phyloP scores from a whole-genome alignment of 2,797 vertebrate genomes.

The Nothura maculosa region DNA sequence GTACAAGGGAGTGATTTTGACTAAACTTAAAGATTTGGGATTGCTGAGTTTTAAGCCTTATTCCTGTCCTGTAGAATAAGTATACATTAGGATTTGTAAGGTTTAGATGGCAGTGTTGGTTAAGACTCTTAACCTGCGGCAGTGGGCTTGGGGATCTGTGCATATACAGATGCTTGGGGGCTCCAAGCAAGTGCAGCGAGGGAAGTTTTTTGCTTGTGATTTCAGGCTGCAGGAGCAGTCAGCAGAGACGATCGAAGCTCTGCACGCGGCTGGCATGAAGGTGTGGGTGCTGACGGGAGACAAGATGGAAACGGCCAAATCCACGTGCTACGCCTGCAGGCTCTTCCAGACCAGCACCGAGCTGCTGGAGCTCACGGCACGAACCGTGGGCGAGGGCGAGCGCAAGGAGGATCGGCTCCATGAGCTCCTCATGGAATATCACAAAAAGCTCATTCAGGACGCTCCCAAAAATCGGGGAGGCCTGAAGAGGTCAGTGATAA shows the following conservation, averaged over 20 bases:
- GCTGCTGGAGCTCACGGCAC: constrained; percentile 92
- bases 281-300: constrained; percentile 98
- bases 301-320: constrained; percentile 98
- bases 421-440: constrained; percentile 92
- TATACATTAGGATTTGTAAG: not conserved
- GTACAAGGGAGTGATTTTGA: not conserved
- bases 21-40: not conserved
- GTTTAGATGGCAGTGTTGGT: not conserved
- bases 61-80: not conserved
- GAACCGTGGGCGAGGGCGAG: constrained; percentile 84
- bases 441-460: constrained; percentile 91
- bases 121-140: not conserved
- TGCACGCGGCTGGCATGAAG: constrained; percentile 95
- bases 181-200: not conserved
- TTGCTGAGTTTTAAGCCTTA: not conserved
- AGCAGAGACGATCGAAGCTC: constrained; percentile 94
- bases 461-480: constrained; percentile 82
- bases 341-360: constrained; percentile 94
- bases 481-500: constrained; percentile 86
- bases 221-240: constrained; percentile 94
- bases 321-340: constrained; percentile 95
- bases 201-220: not conserved
- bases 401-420: constrained; percentile 89
- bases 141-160: no score
- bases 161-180: no score